A percentile compares a stretch with the other conserved stretches of the same genome.
phyloP scores from a whole-genome alignment of 2,888 invertebrate genomes.

The Leptinotarsa rubiginosa region DNA sequence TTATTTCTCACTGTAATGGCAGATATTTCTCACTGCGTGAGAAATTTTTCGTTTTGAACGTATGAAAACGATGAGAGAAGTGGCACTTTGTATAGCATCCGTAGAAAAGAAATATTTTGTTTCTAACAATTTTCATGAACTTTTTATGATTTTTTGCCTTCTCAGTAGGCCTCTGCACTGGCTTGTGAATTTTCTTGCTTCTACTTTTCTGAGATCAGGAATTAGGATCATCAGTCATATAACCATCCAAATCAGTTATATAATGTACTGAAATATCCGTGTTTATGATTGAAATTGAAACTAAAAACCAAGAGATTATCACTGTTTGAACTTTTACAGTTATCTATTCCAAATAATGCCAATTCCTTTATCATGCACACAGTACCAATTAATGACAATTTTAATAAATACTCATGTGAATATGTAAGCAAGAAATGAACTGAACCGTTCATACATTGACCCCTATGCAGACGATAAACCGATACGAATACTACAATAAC shows the following conservation, averaged over 20 bases:
- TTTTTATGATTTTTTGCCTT: too few species aligned
- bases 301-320: slow-evolving; percentile 3
- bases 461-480: slow-evolving; percentile 8
- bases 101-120: too few species aligned
- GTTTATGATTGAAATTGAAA: background rate
- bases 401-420: background rate
- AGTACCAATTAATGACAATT: slow-evolving; percentile 1
- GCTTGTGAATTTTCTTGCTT: too few species aligned
- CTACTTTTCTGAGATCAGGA: background rate
- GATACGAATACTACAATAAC: background rate
- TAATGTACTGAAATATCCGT: background rate
- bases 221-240: background rate
- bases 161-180: too few species aligned
- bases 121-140: too few species aligned
- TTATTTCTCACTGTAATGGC: too few species aligned
- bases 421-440: background rate
- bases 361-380: background rate
- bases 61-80: too few species aligned
- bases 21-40: too few species aligned
- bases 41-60: too few species aligned
- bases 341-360: slow-evolving; percentile 1
- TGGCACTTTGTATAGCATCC: too few species aligned
- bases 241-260: background rate
- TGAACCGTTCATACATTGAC: slow-evolving; percentile 3
- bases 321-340: background rate